Base-by-base conservation (phyloP, 64 coral and sea anemone species). In the Actinia equina region DNA sequence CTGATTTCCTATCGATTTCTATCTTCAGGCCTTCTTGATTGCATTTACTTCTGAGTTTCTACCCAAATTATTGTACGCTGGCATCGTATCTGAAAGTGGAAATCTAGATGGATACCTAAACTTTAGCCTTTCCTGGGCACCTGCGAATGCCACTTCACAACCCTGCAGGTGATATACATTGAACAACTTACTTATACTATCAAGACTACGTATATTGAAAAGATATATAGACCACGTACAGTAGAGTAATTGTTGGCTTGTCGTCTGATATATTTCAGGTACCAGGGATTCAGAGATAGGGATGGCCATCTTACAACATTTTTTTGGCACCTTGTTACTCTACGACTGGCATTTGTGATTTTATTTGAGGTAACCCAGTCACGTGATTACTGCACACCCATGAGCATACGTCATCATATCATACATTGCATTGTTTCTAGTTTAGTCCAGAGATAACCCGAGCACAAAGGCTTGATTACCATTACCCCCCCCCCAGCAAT, bases 21-120 rank as follows among this genome's bases (percentile, higher is more conserved):
- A 19, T 51, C 76, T 93, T 52, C 17, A 99, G 97, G 90, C 97
- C 6, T 99, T 99, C 54, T 84, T 99, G 45, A 99, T 99, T 49
- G 97, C 97, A 6, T 99, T 99, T 53, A 99, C 97, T 64, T 99
- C 97, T 9, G 86, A 92, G 59, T 99, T 99, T 85, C 79, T 99
- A 49, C 97, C 97, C 17, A 99, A 99, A 85, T 60, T 99, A 43
- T 41, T 99, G 46, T 99, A 99, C 55, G 19, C 59, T 46, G 93
- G 85, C 41, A 2, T 42, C 1, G 41, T 95, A 76, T 99, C 97
- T 23, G 12, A 82, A 14, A 88, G 91, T 82, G 88, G 88, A 10
- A 88, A 88, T 22, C 81, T 99, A 1, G 51, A 95, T 62, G 97
- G 97, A 5, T 99, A 90, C 59, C 86, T 93, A 12, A 90, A 99